Conservation (phyloP, 2,888 invertebrate species). For the Meliscaeva auricollis region DNA sequence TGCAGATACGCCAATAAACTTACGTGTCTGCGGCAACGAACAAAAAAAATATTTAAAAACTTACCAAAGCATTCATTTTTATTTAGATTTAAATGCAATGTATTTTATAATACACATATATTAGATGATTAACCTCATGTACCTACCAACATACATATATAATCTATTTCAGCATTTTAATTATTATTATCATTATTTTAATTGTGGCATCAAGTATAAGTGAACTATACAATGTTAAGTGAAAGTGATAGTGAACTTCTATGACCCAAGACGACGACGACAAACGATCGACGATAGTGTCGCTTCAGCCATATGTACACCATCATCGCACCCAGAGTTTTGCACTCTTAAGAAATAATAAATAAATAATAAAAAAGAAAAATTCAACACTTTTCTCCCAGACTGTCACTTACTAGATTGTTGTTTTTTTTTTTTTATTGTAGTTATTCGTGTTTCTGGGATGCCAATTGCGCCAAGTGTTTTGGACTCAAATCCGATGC, state of each 20-base stretch:
- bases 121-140: background rate
- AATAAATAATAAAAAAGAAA: no score
- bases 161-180: constrained; percentile 36
- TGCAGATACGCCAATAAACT: constrained; percentile 27
- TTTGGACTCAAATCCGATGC: background rate
- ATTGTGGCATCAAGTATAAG: constrained; percentile 61
- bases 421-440: constrained; percentile 11
- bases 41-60: background rate
- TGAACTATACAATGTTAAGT: constrained; percentile 75
- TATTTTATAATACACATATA: background rate
- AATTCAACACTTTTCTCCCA: constrained; percentile 59
- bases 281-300: constrained; percentile 49
- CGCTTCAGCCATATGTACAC: background rate
- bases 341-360: constrained; percentile 41
- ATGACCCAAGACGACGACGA: constrained; percentile 78
- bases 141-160: constrained; percentile 7
- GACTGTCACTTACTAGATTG: constrained; percentile 57
- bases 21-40: constrained; percentile 1
- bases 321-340: constrained; percentile 12
- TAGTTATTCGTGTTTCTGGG: constrained; percentile 31
- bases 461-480: constrained; percentile 25
- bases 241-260: constrained; percentile 83
- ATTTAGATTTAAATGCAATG: constrained; percentile 28
- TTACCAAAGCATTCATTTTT: constrained; percentile 41
- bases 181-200: constrained; percentile 52